Conservation (phyloP, 2,113 vertebrate species). For the Ceyx melanurus region DNA sequence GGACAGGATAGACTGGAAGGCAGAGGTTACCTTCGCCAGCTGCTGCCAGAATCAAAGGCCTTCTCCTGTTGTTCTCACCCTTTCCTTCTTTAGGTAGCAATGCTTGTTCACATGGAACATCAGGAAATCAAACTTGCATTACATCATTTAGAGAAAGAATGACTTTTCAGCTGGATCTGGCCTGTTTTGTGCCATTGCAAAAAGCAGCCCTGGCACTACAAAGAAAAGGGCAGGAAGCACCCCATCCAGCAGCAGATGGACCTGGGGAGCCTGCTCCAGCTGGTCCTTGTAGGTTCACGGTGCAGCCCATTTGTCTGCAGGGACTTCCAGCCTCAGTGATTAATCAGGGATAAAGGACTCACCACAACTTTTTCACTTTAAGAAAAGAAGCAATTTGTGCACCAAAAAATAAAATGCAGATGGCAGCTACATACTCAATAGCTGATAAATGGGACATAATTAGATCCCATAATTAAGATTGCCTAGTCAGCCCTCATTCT, state of each 20-base stretch:
- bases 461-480: background rate
- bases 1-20: too few relatives aligned
- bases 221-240: background rate
- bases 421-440: background rate
- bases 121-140: background rate
- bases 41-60: background rate
- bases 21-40: too few relatives aligned
- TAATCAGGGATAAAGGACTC: background rate
- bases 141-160: background rate
- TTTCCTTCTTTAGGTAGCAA: background rate
- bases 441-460: background rate
- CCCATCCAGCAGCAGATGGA: background rate
- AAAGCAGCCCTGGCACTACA: background rate
- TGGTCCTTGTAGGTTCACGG: rapidly evolving
- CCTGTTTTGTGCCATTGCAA: background rate
- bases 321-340: too few relatives aligned
- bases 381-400: background rate
- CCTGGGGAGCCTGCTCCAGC: background rate
- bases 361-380: background rate
- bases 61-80: background rate
- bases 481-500: background rate
- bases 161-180: background rate
- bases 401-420: background rate
- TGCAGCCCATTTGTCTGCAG: background rate
- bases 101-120: background rate